phyloP scores from a whole-genome alignment of 2,113 vertebrate species.

The Climacteris rufus region DNA sequence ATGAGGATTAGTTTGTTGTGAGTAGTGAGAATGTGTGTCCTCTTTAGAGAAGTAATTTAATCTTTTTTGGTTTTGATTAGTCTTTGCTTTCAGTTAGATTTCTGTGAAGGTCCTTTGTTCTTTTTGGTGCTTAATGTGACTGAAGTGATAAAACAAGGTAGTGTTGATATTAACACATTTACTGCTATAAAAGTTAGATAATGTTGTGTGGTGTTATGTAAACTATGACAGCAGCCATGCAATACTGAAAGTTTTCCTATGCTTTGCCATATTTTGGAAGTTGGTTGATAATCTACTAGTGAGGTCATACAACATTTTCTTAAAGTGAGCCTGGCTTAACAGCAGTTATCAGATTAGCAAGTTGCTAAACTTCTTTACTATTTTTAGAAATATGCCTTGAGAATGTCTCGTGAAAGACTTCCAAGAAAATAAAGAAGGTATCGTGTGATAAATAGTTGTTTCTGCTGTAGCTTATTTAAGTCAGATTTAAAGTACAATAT shows the following conservation, averaged over 20 bases:
- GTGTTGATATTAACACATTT: neutral
- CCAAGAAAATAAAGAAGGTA: neutral
- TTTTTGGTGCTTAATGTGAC: neutral
- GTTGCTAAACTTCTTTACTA: neutral
- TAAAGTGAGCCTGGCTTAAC: neutral
- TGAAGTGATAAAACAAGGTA: neutral
- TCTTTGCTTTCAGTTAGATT: neutral
- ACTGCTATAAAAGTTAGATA: neutral
- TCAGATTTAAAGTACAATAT: neutral
- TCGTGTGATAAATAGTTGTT: neutral
- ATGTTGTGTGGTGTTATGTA: neutral
- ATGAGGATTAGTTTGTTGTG: neutral
- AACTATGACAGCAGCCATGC: neutral
- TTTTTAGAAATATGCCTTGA: neutral
- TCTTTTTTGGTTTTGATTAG: neutral
- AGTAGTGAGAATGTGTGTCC: neutral
- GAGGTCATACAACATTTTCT: neutral
- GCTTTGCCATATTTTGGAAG: neutral
- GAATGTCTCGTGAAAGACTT: neutral
- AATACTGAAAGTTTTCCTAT: neutral
- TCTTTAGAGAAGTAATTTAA: neutral
- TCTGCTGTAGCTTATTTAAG: neutral
- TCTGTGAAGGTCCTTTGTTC: neutral
- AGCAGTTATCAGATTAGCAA: neutral
- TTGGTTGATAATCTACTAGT: neutral